phyloP scores from a whole-genome alignment of 1,140 invertebrate genomes.

The Galendromus occidentalis region DNA sequence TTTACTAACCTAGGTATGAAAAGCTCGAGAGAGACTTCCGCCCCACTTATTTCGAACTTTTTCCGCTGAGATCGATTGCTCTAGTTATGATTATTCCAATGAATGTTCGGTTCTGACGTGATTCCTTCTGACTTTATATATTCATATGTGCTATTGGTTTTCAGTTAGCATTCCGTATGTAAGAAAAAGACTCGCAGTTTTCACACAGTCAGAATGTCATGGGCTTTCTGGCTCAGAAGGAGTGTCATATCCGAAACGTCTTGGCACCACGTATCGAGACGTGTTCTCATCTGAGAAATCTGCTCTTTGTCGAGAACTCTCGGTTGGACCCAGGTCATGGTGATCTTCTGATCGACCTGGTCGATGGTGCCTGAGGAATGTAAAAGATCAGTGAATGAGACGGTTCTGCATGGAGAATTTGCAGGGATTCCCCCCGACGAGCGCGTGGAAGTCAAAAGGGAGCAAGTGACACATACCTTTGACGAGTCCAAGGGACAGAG shows the following conservation, averaged over 20 bases:
- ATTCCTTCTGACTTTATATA: too few relatives aligned
- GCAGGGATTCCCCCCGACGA: too few relatives aligned
- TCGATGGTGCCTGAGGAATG: conserved; percentile 46
- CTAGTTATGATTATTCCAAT: too few relatives aligned
- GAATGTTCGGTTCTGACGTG: too few relatives aligned
- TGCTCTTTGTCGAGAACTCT: conserved; percentile 55
- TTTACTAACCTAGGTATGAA: too few relatives aligned
- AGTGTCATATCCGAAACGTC: conserved; percentile 60
- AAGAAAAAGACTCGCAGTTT: background rate
- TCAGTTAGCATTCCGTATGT: too few relatives aligned
- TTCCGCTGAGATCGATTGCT: too few relatives aligned
- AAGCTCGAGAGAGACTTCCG: too few relatives aligned
- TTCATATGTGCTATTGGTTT: too few relatives aligned
- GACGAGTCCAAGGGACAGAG: conserved; percentile 78
- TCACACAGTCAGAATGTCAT: conserved; percentile 49
- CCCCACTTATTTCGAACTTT: too few relatives aligned
- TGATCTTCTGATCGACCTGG: conserved; percentile 59
- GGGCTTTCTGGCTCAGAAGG: conserved; percentile 54
- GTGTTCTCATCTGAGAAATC: conserved; percentile 53
- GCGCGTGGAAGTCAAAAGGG: too few relatives aligned
- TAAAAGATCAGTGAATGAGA: background rate
- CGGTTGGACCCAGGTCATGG: conserved; percentile 79
- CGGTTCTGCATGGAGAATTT: too few relatives aligned
- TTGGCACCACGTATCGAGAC: conserved; percentile 55
- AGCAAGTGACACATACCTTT: conserved; percentile 37